Conservation (phyloP, 2,888 invertebrate species). For the Phania funesta region DNA sequence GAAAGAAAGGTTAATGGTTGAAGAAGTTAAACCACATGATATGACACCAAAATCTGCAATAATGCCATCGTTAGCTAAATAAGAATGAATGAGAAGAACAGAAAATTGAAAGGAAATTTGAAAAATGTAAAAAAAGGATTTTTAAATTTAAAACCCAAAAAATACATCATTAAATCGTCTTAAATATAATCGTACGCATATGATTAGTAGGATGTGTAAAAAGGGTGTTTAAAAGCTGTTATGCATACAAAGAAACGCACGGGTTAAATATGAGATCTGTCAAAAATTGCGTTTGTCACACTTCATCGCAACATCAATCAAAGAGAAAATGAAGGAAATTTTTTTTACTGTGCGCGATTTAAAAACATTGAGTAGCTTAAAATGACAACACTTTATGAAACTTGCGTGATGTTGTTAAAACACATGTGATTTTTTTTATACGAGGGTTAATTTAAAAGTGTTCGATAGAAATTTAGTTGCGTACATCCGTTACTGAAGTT, state of each 20-base stretch:
- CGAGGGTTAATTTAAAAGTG: slow-evolving; percentile 4
- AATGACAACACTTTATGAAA: slow-evolving; percentile 25
- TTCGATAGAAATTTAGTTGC: background rate
- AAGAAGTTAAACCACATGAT: slow-evolving; percentile 76
- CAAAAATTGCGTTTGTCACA: slow-evolving; percentile 72
- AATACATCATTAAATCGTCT: slow-evolving; percentile 59
- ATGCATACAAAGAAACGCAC: slow-evolving; percentile 19
- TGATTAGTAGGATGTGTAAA: slow-evolving; percentile 18
- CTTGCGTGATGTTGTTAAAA: slow-evolving; percentile 30
- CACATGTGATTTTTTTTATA: slow-evolving; percentile 16
- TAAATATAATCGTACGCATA: slow-evolving; percentile 50
- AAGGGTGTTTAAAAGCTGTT: slow-evolving; percentile 31
- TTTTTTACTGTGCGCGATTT: slow-evolving; percentile 38
- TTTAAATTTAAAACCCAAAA: slow-evolving; percentile 63
- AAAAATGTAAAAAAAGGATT: slow-evolving; percentile 40
- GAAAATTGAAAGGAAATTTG: slow-evolving; percentile 30
- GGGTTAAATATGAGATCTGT: slow-evolving; percentile 66
- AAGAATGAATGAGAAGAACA: slow-evolving; percentile 24
- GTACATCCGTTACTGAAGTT: too few relatives aligned
- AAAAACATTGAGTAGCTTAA: slow-evolving; percentile 55
- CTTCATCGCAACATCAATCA: slow-evolving; percentile 76
- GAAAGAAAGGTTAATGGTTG: slow-evolving; percentile 67
- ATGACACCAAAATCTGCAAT: slow-evolving; percentile 63
- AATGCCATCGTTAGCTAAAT: slow-evolving; percentile 63
- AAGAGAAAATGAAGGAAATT: slow-evolving; percentile 51